phyloP scores from a whole-genome alignment of 30 jellyfish, hydroid and myxozoan species.

The Mastigias papua region DNA sequence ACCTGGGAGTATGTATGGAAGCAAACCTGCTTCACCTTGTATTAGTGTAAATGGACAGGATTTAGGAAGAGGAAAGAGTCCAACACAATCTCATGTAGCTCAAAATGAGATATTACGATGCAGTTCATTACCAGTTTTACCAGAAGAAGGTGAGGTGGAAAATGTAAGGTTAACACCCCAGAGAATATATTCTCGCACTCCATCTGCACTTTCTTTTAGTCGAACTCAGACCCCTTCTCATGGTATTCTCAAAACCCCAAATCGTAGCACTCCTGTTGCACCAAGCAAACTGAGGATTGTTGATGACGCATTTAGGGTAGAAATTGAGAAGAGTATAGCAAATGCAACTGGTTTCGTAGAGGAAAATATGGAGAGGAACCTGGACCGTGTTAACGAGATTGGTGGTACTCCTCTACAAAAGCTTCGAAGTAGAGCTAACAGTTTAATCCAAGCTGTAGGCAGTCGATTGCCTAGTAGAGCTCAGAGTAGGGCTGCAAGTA shows the following conservation, averaged over 20 bases:
- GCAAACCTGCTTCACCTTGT: not conserved
- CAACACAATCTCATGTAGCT: constrained; percentile 9
- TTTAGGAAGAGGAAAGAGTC: constrained; percentile 7
- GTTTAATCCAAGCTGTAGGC: constrained; percentile 5
- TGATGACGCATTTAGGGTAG: not conserved
- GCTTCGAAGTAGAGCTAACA: constrained; percentile 21
- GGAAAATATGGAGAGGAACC: not conserved
- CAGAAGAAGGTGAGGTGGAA: not conserved
- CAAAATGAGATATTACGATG: not conserved
- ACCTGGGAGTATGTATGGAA: not conserved
- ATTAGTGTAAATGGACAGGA: not conserved
- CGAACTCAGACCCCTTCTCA: constrained; percentile 22
- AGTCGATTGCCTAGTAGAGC: constrained; percentile 16
- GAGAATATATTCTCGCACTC: constrained; percentile 3
- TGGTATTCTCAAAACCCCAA: constrained; percentile 33
- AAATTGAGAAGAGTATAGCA: not conserved
- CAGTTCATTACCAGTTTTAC: constrained; percentile 2
- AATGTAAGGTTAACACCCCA: constrained; percentile 4
- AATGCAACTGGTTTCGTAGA: not conserved
- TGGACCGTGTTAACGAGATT: not conserved
- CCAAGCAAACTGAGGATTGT: not conserved
- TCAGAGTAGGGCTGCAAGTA: constrained; percentile 15
- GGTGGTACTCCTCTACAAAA: constrained; percentile 50
- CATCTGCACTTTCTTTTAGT: constrained; percentile 14
- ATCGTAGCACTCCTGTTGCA: constrained; percentile 2